Percentiles rank a stretch among this genome's conserved stretches.
Evolutionary conservation across 2,888 invertebrate genomes (phyloP).

Genomic region (Apotomis betuletana): DNA sequence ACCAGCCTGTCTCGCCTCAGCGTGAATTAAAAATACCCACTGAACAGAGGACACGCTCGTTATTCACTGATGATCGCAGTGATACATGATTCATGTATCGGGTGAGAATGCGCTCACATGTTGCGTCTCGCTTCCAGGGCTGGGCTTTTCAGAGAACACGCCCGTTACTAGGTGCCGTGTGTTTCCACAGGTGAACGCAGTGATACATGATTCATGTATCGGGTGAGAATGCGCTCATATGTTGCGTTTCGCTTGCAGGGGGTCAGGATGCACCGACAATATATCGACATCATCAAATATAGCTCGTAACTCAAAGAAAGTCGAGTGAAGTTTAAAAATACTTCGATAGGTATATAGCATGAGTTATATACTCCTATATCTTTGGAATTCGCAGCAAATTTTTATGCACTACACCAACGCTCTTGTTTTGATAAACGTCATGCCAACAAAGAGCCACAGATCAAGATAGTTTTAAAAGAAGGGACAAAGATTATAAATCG

Average conservation of each 20-base stretch:
- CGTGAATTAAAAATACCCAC: too few relatives aligned
- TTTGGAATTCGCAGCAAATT: too few relatives aligned
- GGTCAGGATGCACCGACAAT: constrained; percentile 2
- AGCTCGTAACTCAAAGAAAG: too few relatives aligned
- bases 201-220: constrained; percentile 22
- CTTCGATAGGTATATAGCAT: too few relatives aligned
- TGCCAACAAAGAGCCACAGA: too few relatives aligned
- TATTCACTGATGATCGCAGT: constrained; percentile 6
- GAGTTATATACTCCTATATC: too few relatives aligned
- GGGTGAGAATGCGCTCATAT: constrained; percentile 12
- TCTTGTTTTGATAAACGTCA: too few relatives aligned
- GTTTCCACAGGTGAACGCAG: constrained; percentile 13
- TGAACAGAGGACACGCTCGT: neutral
- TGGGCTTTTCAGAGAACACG: neutral
- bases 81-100: constrained; percentile 24
- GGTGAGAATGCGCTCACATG: constrained; percentile 2
- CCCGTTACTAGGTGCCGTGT: neutral
- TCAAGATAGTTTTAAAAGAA: too few relatives aligned
- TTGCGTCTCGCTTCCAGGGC: neutral
- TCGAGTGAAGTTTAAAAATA: too few relatives aligned
- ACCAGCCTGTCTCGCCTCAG: too few relatives aligned
- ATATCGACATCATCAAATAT: neutral
- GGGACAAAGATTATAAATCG: too few relatives aligned
- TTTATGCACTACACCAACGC: too few relatives aligned
- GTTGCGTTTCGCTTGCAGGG: neutral